A percentile compares a stretch with the other conserved stretches of the same genome.
phyloP scores from a whole-genome alignment of 1,140 invertebrate genomes.

The Leptopilina boulardi region DNA sequence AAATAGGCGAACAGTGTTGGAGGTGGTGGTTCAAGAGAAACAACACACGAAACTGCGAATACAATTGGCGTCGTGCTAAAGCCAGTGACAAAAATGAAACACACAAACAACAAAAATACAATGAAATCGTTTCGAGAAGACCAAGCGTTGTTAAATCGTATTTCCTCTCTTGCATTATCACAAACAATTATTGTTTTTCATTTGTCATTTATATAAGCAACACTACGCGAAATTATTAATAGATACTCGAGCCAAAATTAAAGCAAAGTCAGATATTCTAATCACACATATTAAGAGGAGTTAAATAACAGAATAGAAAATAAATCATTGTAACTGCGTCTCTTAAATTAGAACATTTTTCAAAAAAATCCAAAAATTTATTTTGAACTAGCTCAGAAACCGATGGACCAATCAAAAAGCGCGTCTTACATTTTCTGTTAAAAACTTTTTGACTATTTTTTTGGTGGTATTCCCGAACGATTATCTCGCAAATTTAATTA shows the following conservation, averaged over 20 bases:
- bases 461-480: too few relatives aligned
- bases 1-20: constrained; percentile 33
- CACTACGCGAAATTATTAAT: neutral
- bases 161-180: constrained; percentile 13
- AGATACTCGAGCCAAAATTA: neutral
- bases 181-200: neutral
- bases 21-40: constrained; percentile 13
- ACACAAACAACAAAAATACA: constrained; percentile 44
- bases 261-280: neutral
- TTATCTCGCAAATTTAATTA: too few relatives aligned
- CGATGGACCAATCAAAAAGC: too few relatives aligned
- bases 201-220: neutral
- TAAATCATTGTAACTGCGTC: too few relatives aligned
- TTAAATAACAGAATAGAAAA: too few relatives aligned
- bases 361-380: too few relatives aligned
- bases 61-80: neutral
- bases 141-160: neutral
- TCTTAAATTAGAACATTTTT: too few relatives aligned
- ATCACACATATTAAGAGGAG: too few relatives aligned
- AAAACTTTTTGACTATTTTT: too few relatives aligned
- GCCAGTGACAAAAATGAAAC: constrained; percentile 38
- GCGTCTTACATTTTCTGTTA: too few relatives aligned
- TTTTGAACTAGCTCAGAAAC: too few relatives aligned
- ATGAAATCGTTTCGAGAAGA: constrained; percentile 41
- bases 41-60: neutral